Conservation (phyloP, 37 sponge, comb jelly and placozoan species). For the Agelas oroides region DNA sequence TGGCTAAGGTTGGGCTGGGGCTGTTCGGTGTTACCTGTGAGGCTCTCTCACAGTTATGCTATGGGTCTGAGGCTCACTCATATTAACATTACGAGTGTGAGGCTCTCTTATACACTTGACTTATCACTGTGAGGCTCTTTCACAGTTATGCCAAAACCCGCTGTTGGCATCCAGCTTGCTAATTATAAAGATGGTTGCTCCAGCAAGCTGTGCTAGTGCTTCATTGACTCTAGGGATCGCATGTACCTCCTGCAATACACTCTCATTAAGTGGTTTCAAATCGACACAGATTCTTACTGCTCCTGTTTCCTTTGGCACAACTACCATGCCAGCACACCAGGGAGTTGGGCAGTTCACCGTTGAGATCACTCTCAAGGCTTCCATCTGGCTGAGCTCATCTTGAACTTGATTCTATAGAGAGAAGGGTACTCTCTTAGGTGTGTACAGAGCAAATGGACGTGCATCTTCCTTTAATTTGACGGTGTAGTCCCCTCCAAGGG, state of each 20-base stretch:
- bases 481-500: conserved; percentile 18
- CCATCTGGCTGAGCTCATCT: conserved; percentile 32
- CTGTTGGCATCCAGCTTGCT: conserved; percentile 2
- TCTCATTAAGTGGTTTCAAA: conserved; percentile 17
- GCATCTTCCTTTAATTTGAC: conserved; percentile 9
- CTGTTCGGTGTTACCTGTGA: too few species aligned
- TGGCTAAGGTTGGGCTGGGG: too few species aligned
- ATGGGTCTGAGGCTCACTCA: too few species aligned
- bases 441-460: conserved; percentile 1
- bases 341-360: conserved; percentile 30
- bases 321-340: conserved; percentile 61
- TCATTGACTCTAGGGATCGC: conserved; percentile 37
- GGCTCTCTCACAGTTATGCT: too few species aligned
- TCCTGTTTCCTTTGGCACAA: conserved; percentile 26
- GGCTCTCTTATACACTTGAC: too few species aligned
- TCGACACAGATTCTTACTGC: conserved; percentile 28
- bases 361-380: conserved; percentile 26
- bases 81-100: too few species aligned
- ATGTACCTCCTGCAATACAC: conserved; percentile 15
- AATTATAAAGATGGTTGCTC: background rate
- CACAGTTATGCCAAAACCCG: conserved; percentile 57
- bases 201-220: conserved; percentile 27
- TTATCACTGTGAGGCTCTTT: too few species aligned
- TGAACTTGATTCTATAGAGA: background rate
- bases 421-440: conserved; percentile 16